Percentiles rank a stretch among this genome's conserved stretches.
Conservation (phyloP, 64 coral and sea anemone species). For the Montipora capricornis region DNA sequence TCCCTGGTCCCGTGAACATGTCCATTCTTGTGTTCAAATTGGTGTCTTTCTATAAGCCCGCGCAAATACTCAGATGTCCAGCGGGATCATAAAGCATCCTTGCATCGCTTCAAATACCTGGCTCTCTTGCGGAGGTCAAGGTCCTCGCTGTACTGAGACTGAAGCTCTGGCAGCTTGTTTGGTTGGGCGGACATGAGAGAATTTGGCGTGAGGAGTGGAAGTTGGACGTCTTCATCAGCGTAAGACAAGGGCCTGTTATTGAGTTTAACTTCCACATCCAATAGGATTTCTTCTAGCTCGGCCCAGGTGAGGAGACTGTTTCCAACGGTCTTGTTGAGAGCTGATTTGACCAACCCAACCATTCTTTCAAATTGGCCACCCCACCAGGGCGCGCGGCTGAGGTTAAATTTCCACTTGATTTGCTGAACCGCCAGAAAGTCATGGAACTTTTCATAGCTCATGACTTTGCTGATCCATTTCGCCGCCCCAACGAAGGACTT, state of each 20-base stretch:
- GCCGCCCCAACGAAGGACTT: background rate
- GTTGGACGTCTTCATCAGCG: slow-evolving; percentile 43
- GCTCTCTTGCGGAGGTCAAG: too few species aligned
- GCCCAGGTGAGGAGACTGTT: background rate
- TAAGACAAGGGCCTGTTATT: slow-evolving; percentile 5
- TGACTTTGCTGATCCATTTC: background rate
- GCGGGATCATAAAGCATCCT: too few species aligned
- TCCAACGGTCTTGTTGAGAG: slow-evolving; percentile 50
- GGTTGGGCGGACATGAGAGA: background rate
- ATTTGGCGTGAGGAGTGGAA: slow-evolving; percentile 7
- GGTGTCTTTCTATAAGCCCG: too few species aligned
- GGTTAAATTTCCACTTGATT: background rate
- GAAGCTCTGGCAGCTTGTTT: background rate
- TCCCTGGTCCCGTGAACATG: too few species aligned
- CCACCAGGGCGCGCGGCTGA: background rate
- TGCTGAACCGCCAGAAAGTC: background rate
- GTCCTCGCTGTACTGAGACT: too few species aligned
- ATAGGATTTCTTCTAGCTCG: background rate
- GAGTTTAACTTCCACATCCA: slow-evolving; percentile 16
- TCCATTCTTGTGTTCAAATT: too few species aligned
- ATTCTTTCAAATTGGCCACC: slow-evolving; percentile 19
- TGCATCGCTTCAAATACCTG: too few species aligned
- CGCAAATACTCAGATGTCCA: too few species aligned
- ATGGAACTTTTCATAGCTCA: too few species aligned
- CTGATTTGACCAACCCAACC: slow-evolving; percentile 3